Percentiles rank a stretch among this genome's conserved stretches.
phyloP scores from a whole-genome alignment of 2,113 vertebrate species.

The Neoarius graeffei region DNA sequence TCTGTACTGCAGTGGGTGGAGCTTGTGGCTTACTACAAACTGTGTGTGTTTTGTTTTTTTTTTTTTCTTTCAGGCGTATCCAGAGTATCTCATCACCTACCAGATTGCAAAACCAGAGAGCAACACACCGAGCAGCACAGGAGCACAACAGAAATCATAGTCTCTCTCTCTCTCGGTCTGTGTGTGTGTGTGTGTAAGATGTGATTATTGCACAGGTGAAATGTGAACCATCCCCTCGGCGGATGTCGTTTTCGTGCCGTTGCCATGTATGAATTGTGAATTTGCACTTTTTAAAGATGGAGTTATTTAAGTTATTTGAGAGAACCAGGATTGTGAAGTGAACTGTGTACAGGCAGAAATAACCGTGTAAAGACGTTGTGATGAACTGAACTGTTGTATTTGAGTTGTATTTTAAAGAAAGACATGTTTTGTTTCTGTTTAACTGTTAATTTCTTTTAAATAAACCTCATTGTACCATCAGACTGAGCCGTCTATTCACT shows the following conservation, averaged over 20 bases:
- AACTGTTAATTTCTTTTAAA: constrained; percentile 64
- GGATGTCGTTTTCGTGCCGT: constrained; percentile 62
- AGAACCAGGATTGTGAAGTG: constrained; percentile 67
- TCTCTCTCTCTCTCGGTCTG: neutral
- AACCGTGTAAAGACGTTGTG: constrained; percentile 72
- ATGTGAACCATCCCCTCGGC: constrained; percentile 52
- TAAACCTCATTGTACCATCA: constrained; percentile 67
- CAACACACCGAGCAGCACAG: constrained; percentile 82
- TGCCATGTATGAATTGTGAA: constrained; percentile 65
- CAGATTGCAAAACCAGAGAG: constrained; percentile 98
- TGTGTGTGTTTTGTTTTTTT: neutral
- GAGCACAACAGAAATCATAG: constrained; percentile 97
- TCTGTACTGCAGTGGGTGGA: neutral
- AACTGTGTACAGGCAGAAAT: constrained; percentile 75
- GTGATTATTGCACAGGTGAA: constrained; percentile 73
- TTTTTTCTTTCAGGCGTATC: constrained; percentile 81
- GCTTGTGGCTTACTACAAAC: neutral
- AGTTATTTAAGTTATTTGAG: constrained; percentile 81
- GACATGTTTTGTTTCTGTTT: constrained; percentile 64
- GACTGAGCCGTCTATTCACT: neutral
- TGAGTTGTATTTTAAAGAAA: constrained; percentile 71
- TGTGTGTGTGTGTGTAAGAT: neutral
- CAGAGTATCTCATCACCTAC: constrained; percentile 98
- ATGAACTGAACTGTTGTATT: constrained; percentile 62
- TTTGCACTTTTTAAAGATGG: constrained; percentile 79